These are phyloP conservation scores for Bombus waltoni DNA, from an alignment of 1,140 invertebrate genomes.

Conservation along the genomic window DNA sequence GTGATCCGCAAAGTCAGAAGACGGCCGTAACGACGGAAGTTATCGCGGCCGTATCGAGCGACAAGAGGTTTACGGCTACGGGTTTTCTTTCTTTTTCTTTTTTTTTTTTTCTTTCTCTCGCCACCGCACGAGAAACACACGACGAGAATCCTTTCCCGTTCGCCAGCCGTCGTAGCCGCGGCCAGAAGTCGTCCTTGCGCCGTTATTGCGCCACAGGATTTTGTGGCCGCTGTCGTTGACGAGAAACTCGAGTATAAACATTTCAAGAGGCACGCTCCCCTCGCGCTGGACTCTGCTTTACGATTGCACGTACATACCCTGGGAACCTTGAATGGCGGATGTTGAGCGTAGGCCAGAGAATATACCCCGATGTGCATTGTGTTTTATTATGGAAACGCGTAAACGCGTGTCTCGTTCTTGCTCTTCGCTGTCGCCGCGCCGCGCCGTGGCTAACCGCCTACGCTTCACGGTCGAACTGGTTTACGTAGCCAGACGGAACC, in stretches of 20 bases:
- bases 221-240: conserved; percentile 9
- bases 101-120: conserved; percentile 1
- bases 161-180: not conserved
- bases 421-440: not conserved
- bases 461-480: conserved; percentile 29
- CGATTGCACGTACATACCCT: conserved; percentile 24
- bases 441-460: conserved; percentile 30
- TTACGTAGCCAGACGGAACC: conserved; percentile 19
- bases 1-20: not conserved
- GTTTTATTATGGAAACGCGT: conserved; percentile 32
- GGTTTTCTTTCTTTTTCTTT: conserved; percentile 12
- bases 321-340: conserved; percentile 42
- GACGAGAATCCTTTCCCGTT: not conserved
- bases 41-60: conserved; percentile 44
- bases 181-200: conserved; percentile 48
- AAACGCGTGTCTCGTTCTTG: conserved; percentile 29
- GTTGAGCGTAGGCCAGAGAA: conserved; percentile 37
- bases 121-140: not conserved
- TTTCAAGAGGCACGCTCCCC: conserved; percentile 26
- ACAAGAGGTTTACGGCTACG: conserved; percentile 43
- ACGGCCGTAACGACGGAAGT: conserved; percentile 15
- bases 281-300: conserved; percentile 40
- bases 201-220: conserved; percentile 44
- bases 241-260: conserved; percentile 45
- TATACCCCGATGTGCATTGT: conserved; percentile 41